phyloP scores from a whole-genome alignment of 1,140 invertebrate genomes.

The Saxidomus purpurata region DNA sequence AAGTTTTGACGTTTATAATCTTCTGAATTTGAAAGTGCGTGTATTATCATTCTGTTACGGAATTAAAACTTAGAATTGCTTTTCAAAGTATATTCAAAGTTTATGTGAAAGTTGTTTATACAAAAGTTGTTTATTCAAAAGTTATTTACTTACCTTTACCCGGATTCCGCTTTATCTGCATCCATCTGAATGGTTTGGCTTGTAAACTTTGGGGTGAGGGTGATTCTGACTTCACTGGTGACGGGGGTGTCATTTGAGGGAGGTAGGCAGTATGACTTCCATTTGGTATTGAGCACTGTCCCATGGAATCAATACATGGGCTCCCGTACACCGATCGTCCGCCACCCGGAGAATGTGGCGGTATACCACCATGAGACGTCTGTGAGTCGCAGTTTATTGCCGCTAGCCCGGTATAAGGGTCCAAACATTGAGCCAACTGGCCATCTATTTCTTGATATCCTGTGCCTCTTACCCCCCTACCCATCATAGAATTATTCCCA shows the following conservation, averaged over 20 bases:
- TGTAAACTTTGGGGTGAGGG: constrained; percentile 73
- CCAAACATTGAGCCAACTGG: constrained; percentile 72
- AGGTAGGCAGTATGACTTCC: constrained; percentile 73
- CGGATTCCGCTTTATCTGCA: constrained; percentile 83
- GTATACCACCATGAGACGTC: constrained; percentile 62
- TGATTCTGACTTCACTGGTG: constrained; percentile 79
- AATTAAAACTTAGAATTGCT: too few relatives aligned
- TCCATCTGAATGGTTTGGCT: constrained; percentile 83
- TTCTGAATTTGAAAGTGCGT: too few relatives aligned
- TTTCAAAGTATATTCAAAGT: too few relatives aligned
- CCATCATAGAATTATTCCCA: constrained; percentile 73
- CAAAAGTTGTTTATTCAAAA: too few relatives aligned
- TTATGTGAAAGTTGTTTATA: too few relatives aligned
- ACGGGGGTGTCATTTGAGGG: constrained; percentile 69
- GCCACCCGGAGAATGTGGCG: constrained; percentile 69
- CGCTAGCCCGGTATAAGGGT: constrained; percentile 68
- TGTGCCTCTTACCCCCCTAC: constrained; percentile 68
- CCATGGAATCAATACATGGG: constrained; percentile 72
- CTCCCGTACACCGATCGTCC: constrained; percentile 70
- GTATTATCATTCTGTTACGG: too few relatives aligned
- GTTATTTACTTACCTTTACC: constrained; percentile 80
- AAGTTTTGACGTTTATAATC: too few relatives aligned
- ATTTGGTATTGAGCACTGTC: constrained; percentile 75
- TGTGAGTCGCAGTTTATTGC: constrained; percentile 73
- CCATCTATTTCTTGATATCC: constrained; percentile 73